Percentiles rank a stretch among this genome's conserved stretches.
phyloP scores from a whole-genome alignment of 2,113 vertebrate genomes.

The Oreochromis niloticus region DNA sequence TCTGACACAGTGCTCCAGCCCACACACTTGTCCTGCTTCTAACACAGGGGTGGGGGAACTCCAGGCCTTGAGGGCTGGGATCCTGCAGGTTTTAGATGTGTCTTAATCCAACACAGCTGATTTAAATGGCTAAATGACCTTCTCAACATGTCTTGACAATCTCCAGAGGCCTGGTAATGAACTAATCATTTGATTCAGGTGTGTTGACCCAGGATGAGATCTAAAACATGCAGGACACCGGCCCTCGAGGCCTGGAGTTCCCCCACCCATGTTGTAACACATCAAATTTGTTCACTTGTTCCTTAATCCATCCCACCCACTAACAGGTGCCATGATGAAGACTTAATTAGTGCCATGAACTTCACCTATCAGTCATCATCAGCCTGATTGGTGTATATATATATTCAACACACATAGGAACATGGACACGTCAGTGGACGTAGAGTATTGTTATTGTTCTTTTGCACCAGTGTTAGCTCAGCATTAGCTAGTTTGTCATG shows the following conservation, averaged over 20 bases:
- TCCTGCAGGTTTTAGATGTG: not conserved
- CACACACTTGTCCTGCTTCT: not conserved
- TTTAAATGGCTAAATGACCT: fast-evolving
- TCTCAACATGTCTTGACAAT: not conserved
- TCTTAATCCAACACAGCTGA: not conserved
- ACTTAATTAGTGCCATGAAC: not conserved
- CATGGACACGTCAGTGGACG: fast-evolving
- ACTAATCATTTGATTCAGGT: not conserved
- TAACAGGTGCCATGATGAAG: not conserved
- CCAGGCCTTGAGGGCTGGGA: not conserved
- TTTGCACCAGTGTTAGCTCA: not conserved
- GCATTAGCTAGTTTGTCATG: not conserved
- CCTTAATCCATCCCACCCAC: not conserved
- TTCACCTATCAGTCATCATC: not conserved
- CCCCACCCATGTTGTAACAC: fast-evolving
- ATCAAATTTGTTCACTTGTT: not conserved
- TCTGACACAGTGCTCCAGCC: not conserved
- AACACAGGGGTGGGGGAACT: fast-evolving
- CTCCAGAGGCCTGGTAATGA: not conserved
- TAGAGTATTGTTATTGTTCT: not conserved
- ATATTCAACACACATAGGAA: not conserved
- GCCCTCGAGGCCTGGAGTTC: not conserved
- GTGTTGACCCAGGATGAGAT: not conserved
- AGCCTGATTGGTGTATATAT: not conserved
- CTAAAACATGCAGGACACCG: not conserved